A percentile compares a stretch with the other conserved stretches of the same genome.
These are phyloP conservation scores for Pardalotus punctatus DNA, from an alignment of 2,113 vertebrate genomes.

Conservation along the genomic window DNA sequence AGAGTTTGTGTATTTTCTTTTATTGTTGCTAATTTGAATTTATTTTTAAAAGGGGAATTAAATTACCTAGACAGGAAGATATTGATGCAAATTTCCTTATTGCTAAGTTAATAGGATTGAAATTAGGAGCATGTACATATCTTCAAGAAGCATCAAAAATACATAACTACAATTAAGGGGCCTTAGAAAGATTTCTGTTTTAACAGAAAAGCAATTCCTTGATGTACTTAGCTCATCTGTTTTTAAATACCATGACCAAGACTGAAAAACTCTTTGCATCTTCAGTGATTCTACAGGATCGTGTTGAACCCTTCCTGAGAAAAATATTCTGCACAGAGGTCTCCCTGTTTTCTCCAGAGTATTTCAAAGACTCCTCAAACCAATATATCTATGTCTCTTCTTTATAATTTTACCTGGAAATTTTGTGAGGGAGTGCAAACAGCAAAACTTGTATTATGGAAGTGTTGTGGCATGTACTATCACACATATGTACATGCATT, in stretches of 20 bases:
- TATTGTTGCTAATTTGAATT: constrained; percentile 44
- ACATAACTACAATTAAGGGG: constrained; percentile 25
- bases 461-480: background rate
- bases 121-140: constrained; percentile 30
- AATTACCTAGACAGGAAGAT: constrained; percentile 50
- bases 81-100: constrained; percentile 42
- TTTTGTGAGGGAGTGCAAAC: background rate
- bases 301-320: background rate
- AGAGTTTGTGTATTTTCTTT: background rate
- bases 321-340: background rate
- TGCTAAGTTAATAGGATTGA: constrained; percentile 44
- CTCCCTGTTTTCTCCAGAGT: background rate
- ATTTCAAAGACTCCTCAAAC: background rate
- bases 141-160: constrained; percentile 31
- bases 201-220: background rate
- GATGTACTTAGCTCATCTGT: background rate
- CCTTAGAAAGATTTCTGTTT: constrained; percentile 18
- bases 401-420: background rate
- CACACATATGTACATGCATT: accelerated
- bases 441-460: background rate
- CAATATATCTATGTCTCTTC: background rate
- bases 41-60: constrained; percentile 48
- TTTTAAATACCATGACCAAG: background rate
- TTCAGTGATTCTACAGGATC: background rate
- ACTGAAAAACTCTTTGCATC: background rate